Evolutionary conservation across 2,797 vertebrate species (phyloP).

Genomic region (Gastrophryne carolinensis): DNA sequence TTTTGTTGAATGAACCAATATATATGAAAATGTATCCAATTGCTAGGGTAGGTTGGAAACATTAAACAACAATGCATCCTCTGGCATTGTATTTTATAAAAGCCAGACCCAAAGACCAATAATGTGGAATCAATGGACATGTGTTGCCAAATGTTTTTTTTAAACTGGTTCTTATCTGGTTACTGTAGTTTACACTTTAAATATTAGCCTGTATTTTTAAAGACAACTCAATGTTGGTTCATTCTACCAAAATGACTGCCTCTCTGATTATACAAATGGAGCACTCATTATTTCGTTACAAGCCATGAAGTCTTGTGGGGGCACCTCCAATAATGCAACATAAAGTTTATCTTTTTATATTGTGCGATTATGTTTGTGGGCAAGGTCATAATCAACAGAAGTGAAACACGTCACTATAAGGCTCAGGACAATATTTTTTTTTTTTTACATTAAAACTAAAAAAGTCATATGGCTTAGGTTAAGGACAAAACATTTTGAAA

Average conservation of each 20-base stretch:
- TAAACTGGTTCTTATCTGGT: too few species aligned
- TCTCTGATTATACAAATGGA: background rate
- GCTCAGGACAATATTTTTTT: too few species aligned
- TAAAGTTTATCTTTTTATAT: too few species aligned
- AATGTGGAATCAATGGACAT: too few species aligned
- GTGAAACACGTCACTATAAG: too few species aligned
- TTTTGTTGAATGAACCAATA: background rate
- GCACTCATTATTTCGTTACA: background rate
- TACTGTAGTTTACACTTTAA: background rate
- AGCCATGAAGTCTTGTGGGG: background rate
- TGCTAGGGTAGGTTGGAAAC: background rate
- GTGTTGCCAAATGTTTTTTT: too few species aligned
- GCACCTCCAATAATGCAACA: background rate
- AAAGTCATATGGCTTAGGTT: too few species aligned
- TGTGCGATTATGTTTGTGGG: too few species aligned
- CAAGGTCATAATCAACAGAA: too few species aligned
- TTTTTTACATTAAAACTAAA: too few species aligned
- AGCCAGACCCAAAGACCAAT: background rate
- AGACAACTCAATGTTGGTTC: background rate
- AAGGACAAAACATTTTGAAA: too few species aligned
- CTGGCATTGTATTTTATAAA: background rate
- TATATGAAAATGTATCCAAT: background rate
- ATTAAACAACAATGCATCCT: background rate
- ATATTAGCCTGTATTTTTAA: background rate
- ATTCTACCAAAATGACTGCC: background rate